phyloP scores from a whole-genome alignment of 1,140 invertebrate species.

The Saccostrea echinata region DNA sequence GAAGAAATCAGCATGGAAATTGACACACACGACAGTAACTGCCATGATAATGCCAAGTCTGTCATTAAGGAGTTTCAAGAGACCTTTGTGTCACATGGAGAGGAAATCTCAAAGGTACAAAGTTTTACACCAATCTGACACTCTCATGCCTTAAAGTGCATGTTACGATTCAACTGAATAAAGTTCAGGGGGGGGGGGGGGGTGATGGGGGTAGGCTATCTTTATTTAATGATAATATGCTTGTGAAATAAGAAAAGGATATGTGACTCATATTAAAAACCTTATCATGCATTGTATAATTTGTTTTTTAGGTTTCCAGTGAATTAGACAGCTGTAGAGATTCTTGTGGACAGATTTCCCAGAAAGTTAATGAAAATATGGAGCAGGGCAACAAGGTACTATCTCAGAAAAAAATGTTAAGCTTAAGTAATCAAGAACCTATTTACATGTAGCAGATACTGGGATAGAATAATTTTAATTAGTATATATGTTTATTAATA shows the following conservation, averaged over 20 bases:
- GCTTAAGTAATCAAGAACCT: not conserved
- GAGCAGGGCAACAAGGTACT: constrained; percentile 18
- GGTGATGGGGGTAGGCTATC: no score
- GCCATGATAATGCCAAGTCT: not conserved
- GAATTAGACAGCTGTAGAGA: not conserved
- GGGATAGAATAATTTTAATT: no score
- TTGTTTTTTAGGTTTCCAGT: constrained; percentile 22
- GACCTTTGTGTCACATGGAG: constrained; percentile 5
- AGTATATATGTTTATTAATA: no score
- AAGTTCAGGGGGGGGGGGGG: no score
- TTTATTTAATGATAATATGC: no score
- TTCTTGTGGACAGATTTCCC: constrained; percentile 1
- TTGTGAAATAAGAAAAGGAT: no score
- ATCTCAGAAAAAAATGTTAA: not conserved
- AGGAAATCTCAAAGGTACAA: not conserved
- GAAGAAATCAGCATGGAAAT: constrained; percentile 9
- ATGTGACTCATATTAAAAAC: no score
- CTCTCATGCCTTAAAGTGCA: not conserved
- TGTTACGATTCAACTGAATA: not conserved
- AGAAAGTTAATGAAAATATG: constrained; percentile 23
- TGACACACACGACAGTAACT: not conserved
- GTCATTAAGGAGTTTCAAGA: not conserved
- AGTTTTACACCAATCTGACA: not conserved
- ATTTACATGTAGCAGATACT: no score
- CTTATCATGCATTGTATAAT: not conserved